Evolutionary conservation across 2,113 vertebrate genomes (phyloP), one percentile per base, ranked within the genome.

Genomic region (Eudyptes chrysolophus): DNA sequence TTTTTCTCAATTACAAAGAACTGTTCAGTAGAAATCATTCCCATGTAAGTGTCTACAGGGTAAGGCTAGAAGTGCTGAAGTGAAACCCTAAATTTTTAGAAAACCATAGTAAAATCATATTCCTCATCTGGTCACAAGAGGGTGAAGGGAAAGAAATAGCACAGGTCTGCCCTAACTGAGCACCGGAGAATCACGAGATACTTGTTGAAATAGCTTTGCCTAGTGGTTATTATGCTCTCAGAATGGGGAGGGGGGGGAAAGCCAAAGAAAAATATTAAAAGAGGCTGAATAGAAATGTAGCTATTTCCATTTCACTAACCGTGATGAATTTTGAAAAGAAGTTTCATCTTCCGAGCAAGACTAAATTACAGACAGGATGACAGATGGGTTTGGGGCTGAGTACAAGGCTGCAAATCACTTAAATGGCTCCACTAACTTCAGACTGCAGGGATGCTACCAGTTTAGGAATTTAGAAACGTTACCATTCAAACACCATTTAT

Each of bases 281-380:
- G 61, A 84, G 32, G 10, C 27, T 58, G 70, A 62, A 96, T 58
- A 89, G 69, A 89, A 87, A 87, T 58, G 74, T 70, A 72, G 61
- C 77, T 89, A 76, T 93, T 94, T 87, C 77, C 42, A 79, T 91
- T 91, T 97, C 51, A 74, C 84, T 89, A 87, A 92, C 58, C 0
- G 0, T 72, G 90, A 89, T 51, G 54, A 93, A 92, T 96, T 96
- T 93, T 96, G 93, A 96, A 89, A 95, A 74, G 84, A 89, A 85
- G 29, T 95, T 96, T 95, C 77, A 83, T 95, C 70, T 95, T 93
- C 62, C 4, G 15, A 96, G 70, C 66, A 87, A 85, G 93, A 66
- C 74, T 89, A 74, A 91, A 94, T 91, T 87, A 89, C 81, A 89
- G 87, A 61, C 44, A 93, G 36, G 58, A 74, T 90, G 91, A 96